These are phyloP conservation scores for Temnothorax longispinosus DNA, from an alignment of 1,140 invertebrate genomes.

Conservation along the genomic window DNA sequence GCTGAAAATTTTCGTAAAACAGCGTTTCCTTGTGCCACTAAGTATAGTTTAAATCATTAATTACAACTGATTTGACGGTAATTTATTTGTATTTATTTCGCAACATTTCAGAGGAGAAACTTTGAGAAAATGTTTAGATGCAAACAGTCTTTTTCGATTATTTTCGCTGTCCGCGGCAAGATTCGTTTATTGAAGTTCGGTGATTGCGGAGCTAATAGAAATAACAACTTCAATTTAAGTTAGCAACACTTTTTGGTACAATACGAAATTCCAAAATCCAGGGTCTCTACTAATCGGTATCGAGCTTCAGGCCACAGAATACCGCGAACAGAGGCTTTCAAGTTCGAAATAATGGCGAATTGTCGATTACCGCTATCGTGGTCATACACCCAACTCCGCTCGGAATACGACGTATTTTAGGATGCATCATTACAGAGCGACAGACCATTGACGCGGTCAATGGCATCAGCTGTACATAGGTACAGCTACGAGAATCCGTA, in stretches of 20 bases:
- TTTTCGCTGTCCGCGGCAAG: neutral
- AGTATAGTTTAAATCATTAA: neutral
- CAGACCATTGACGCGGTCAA: neutral
- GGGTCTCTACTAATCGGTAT: neutral
- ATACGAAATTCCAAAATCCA: neutral
- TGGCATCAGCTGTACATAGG: neutral
- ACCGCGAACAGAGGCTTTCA: conserved; percentile 16
- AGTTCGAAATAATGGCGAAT: conserved; percentile 38
- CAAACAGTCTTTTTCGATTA: neutral
- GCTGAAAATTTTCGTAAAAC: neutral
- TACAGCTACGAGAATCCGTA: neutral
- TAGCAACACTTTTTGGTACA: neutral
- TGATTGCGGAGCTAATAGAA: neutral
- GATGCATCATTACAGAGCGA: conserved; percentile 3
- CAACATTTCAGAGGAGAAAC: neutral
- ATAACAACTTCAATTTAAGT: neutral
- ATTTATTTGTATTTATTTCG: neutral
- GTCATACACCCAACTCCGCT: neutral
- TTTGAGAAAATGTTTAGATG: neutral
- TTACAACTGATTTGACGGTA: neutral
- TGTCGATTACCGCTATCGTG: conserved; percentile 35
- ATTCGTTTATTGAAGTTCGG: neutral
- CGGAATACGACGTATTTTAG: conserved; percentile 26
- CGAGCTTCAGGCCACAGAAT: neutral
- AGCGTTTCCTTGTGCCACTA: neutral